Evolutionary conservation across 2,888 invertebrate genomes (phyloP).

Genomic region (Pasiphila rectangulata): DNA sequence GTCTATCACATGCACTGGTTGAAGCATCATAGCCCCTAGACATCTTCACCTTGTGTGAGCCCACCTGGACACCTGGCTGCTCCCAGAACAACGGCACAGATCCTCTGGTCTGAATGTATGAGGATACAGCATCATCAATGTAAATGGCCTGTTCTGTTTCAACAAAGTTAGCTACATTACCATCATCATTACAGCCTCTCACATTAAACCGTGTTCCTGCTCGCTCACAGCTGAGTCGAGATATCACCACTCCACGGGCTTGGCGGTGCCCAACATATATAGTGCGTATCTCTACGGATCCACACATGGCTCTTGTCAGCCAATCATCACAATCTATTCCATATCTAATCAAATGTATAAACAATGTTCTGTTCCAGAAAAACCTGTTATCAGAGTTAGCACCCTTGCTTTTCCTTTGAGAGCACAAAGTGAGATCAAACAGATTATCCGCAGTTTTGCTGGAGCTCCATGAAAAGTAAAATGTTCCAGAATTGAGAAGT

Average conservation of each 20-base stretch:
- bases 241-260: constrained; percentile 96
- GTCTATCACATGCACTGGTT: constrained; percentile 94
- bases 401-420: constrained; percentile 92
- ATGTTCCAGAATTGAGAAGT: constrained; percentile 97
- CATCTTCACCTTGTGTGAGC: constrained; percentile 98
- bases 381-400: constrained; percentile 95
- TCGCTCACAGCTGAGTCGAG: constrained; percentile 97
- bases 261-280: constrained; percentile 98
- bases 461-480: constrained; percentile 95
- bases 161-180: constrained; percentile 99
- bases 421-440: constrained; percentile 96
- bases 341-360: constrained; percentile 94
- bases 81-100: constrained; percentile 99
- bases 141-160: constrained; percentile 99
- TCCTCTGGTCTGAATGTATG: constrained; percentile 95
- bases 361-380: constrained; percentile 98
- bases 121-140: constrained; percentile 93
- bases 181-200: constrained; percentile 99
- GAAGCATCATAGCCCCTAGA: constrained; percentile 97
- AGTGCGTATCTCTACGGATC: constrained; percentile 97
- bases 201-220: constrained; percentile 99
- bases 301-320: constrained; percentile 98
- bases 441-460: constrained; percentile 72
- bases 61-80: constrained; percentile 98
- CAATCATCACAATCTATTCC: constrained; percentile 94